A percentile compares a stretch with the other conserved stretches of the same genome.
Conservation (phyloP, 2,888 invertebrate species). For the Auanema freiburgensis region DNA sequence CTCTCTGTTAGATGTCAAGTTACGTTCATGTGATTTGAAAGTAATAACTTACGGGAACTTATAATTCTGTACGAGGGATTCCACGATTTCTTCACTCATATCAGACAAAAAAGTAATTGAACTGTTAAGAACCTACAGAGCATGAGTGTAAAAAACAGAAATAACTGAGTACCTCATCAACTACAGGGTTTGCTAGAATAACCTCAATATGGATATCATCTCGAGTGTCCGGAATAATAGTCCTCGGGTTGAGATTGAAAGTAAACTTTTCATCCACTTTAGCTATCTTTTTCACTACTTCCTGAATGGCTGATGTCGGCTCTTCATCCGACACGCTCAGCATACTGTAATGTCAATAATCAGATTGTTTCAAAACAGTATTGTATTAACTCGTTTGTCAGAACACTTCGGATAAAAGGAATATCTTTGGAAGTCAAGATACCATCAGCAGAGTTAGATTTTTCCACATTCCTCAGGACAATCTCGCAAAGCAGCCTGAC, state of each 20-base stretch:
- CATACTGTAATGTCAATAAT: too few relatives aligned
- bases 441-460: conserved; percentile 15
- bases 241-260: conserved; percentile 42
- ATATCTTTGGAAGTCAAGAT: conserved; percentile 4
- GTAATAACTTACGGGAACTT: conserved; percentile 34
- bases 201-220: too few relatives aligned
- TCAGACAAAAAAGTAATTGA: background rate
- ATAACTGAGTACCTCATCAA: conserved; percentile 14
- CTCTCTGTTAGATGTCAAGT: conserved; percentile 23
- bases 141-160: background rate
- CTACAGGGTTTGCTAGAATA: too few relatives aligned
- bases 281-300: background rate
- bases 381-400: background rate
- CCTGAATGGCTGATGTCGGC: background rate
- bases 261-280: conserved; percentile 1
- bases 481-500: conserved; percentile 66
- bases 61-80: conserved; percentile 35
- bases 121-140: background rate
- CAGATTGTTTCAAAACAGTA: background rate
- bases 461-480: conserved; percentile 31
- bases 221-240: conserved; percentile 19
- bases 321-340: background rate
- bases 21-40: background rate
- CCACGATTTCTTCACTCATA: conserved; percentile 25
- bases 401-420: background rate